Conservation (phyloP, 2,888 invertebrate genomes). For the Apamea crenata region DNA sequence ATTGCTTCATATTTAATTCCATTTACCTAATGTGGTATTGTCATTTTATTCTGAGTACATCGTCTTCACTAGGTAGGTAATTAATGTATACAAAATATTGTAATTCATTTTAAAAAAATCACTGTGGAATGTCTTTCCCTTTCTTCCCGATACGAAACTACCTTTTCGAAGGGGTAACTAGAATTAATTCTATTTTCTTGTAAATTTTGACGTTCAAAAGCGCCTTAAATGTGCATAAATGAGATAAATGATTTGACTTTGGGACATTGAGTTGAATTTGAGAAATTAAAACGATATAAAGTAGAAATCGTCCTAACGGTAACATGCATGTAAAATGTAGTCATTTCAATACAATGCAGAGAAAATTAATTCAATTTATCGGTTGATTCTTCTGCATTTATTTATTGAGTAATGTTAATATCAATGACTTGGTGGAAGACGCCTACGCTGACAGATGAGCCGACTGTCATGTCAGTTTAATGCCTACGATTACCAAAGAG, state of each 20-base stretch:
- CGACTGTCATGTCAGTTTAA: conserved; percentile 51
- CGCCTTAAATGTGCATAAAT: neutral
- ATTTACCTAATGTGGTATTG: neutral
- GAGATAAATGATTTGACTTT: neutral
- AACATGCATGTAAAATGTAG: neutral
- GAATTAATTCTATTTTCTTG: neutral
- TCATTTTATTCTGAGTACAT: neutral
- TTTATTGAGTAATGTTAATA: conserved; percentile 8
- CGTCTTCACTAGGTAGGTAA: neutral
- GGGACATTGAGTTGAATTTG: neutral
- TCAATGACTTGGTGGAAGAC: conserved; percentile 38
- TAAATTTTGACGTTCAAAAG: neutral
- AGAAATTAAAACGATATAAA: neutral
- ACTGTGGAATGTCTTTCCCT: neutral
- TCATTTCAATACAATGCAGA: neutral
- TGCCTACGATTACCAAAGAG: conserved; percentile 41
- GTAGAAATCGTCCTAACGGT: too few relatives aligned
- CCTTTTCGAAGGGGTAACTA: neutral
- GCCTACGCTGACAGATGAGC: conserved; percentile 57
- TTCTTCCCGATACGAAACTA: neutral
- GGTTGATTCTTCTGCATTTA: conserved; percentile 17
- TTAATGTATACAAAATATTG: neutral
- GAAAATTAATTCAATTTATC: neutral
- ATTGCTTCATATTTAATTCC: neutral
- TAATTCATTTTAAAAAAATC: neutral